Conservation (phyloP, 2,113 vertebrate species). For the Toxotes chatareus region DNA sequence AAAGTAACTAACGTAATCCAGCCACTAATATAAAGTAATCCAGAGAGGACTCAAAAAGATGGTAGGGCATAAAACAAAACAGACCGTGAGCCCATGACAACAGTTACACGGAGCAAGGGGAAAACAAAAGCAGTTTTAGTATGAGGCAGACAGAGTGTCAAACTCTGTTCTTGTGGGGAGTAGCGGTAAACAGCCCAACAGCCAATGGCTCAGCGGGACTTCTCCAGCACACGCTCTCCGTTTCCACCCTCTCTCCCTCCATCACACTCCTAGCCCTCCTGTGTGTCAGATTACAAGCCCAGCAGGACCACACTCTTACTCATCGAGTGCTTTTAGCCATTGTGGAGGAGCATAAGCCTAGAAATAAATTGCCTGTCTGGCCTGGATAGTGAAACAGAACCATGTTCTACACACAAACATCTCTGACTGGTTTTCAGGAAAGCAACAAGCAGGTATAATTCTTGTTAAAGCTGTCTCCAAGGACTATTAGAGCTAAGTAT, state of each 20-base stretch:
- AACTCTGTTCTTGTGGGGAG: conserved; percentile 34
- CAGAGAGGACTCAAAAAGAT: not conserved
- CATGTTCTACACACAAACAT: not conserved
- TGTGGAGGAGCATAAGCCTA: not conserved
- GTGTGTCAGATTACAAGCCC: conserved; percentile 64
- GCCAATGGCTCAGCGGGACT: conserved; percentile 48
- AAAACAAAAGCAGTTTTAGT: conserved; percentile 12
- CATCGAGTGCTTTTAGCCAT: conserved; percentile 25
- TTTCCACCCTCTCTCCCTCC: conserved; percentile 20
- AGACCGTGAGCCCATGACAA: conserved; percentile 19
- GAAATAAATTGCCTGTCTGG: conserved; percentile 21
- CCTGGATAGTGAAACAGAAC: not conserved
- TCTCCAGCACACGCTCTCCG: conserved; percentile 12
- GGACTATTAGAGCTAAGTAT: not conserved
- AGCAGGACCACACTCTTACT: conserved; percentile 37
- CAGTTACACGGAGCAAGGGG: conserved; percentile 73
- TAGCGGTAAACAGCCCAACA: conserved; percentile 38
- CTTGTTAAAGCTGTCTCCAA: not conserved
- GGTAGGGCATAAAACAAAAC: not conserved
- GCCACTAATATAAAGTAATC: not conserved
- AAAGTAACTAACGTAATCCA: not conserved
- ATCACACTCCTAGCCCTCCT: conserved; percentile 29
- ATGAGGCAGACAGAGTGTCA: conserved; percentile 2
- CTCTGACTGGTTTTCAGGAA: not conserved
- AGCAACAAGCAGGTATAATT: not conserved